phyloP scores from a whole-genome alignment of 2,888 invertebrate genomes.

The Phania funesta region DNA sequence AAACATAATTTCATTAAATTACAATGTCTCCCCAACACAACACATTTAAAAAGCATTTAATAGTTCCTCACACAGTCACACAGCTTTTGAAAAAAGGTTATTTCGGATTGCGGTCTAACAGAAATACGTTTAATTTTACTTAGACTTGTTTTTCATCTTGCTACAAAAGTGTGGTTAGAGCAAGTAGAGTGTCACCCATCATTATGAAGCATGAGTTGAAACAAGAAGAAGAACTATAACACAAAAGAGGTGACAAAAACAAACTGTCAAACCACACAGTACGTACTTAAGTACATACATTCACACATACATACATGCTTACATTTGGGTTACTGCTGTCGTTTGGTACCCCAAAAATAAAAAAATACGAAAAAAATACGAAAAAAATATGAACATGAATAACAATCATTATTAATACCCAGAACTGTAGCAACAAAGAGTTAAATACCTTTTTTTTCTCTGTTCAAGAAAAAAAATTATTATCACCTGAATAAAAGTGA shows the following conservation, averaged over 20 bases:
- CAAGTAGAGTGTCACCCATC: slow-evolving; percentile 60
- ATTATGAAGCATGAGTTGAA: slow-evolving; percentile 10
- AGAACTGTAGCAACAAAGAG: slow-evolving; percentile 44
- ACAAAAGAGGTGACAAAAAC: slow-evolving; percentile 61
- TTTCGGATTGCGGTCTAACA: slow-evolving; percentile 19
- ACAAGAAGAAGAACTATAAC: background rate
- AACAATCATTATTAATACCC: slow-evolving; percentile 39
- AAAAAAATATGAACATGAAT: too few species aligned
- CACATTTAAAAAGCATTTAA: slow-evolving; percentile 7
- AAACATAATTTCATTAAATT: slow-evolving; percentile 74
- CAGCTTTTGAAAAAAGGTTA: slow-evolving; percentile 19
- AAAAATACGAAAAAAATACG: background rate
- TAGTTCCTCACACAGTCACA: background rate
- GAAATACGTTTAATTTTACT: slow-evolving; percentile 7
- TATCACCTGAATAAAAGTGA: slow-evolving; percentile 56
- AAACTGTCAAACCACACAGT: slow-evolving; percentile 50
- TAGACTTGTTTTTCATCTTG: background rate
- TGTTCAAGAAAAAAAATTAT: background rate
- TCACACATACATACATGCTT: background rate
- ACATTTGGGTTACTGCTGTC: slow-evolving; percentile 11
- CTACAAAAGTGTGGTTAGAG: slow-evolving; percentile 39
- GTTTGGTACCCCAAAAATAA: background rate
- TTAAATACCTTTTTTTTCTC: slow-evolving; percentile 39
- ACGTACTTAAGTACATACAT: background rate
- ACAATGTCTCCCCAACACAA: slow-evolving; percentile 61